Evolutionary conservation across 2,888 invertebrate genomes (phyloP).

Genomic region (Trissolcus japonicus): DNA sequence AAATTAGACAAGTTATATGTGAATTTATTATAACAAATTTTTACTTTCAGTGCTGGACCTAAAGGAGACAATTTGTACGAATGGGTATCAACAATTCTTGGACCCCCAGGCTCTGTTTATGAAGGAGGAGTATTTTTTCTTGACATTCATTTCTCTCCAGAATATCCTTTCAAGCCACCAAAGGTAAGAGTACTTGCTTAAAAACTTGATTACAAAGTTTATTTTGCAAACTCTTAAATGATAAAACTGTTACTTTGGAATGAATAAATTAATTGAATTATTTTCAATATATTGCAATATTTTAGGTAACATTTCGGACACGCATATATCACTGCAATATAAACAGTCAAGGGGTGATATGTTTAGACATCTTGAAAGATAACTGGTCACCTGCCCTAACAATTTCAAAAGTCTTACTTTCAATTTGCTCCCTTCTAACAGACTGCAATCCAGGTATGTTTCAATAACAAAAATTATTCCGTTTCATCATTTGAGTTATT

Average conservation of each 20-base stretch:
- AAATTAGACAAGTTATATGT: no score
- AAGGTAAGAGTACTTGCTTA: conserved; percentile 81
- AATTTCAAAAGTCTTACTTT: conserved; percentile 97
- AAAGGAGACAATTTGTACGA: conserved; percentile 98
- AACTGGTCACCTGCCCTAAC: conserved; percentile 99
- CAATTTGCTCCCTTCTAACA: conserved; percentile 97
- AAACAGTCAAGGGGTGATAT: conserved; percentile 98
- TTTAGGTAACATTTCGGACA: conserved; percentile 91
- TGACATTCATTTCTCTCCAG: conserved; percentile 97
- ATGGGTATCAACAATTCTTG: conserved; percentile 97
- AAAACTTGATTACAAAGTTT: not conserved
- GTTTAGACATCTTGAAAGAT: conserved; percentile 97
- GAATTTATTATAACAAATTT: conserved; percentile 10
- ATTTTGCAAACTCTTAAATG: not conserved
- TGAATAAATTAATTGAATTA: not conserved
- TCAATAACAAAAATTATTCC: not conserved
- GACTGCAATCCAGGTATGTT: conserved; percentile 97
- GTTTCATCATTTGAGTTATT: not conserved
- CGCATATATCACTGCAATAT: conserved; percentile 99
- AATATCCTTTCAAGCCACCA: conserved; percentile 98
- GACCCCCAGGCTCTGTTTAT: conserved; percentile 97
- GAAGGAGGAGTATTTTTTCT: conserved; percentile 99
- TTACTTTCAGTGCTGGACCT: conserved; percentile 89
- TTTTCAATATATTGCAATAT: conserved; percentile 11
- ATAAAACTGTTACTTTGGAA: not conserved